A percentile compares a stretch with the other conserved stretches of the same genome.
Evolutionary conservation across 2,113 vertebrate species (phyloP).

Genomic region (Brienomyrus longianalis): DNA sequence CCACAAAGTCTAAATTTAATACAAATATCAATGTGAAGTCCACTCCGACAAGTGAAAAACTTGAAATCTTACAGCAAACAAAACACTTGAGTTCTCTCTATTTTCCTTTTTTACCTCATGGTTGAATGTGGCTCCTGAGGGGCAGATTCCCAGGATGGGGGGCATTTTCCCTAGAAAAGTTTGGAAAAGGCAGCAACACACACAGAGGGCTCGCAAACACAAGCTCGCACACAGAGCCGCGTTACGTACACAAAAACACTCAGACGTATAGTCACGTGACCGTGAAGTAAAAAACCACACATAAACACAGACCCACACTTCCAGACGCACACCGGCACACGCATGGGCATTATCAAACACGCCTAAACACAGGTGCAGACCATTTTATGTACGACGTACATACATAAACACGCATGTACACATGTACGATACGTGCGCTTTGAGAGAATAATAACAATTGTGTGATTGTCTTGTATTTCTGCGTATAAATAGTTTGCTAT

Average conservation of each 20-base stretch:
- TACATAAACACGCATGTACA: background rate
- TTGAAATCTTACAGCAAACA: background rate
- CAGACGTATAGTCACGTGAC: background rate
- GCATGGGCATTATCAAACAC: background rate
- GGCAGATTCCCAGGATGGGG: background rate
- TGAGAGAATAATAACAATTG: background rate
- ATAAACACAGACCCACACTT: background rate
- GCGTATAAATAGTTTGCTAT: slow-evolving; percentile 20
- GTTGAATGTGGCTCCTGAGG: background rate
- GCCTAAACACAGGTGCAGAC: background rate
- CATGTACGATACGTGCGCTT: background rate
- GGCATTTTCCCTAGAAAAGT: background rate
- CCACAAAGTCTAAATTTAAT: background rate
- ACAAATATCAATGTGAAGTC: background rate
- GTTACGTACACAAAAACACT: background rate
- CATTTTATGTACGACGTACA: background rate
- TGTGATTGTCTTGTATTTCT: background rate
- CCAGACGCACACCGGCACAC: background rate
- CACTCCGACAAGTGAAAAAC: background rate
- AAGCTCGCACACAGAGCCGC: background rate
- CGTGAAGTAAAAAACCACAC: background rate
- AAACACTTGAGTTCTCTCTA: background rate
- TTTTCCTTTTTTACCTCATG: background rate
- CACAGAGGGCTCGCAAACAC: background rate
- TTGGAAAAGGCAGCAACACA: background rate